Conservation (phyloP, 1,140 invertebrate species). For the Proales similis region DNA sequence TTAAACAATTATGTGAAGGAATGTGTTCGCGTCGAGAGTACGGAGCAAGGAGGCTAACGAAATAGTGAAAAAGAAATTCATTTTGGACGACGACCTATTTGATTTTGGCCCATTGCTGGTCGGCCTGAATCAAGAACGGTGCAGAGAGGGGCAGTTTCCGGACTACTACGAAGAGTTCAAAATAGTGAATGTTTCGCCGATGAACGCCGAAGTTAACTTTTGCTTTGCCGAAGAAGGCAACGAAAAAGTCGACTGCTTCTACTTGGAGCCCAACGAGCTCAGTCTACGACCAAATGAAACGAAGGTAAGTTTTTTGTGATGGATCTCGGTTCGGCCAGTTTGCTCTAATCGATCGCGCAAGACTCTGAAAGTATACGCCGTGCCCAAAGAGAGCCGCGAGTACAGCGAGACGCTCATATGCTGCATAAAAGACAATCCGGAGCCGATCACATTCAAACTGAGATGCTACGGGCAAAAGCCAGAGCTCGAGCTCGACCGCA, state of each 20-base stretch:
- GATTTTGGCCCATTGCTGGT: constrained; percentile 53
- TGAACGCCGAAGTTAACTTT: constrained; percentile 52
- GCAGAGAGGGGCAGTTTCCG: constrained; percentile 48
- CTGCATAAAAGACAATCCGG: constrained; percentile 53
- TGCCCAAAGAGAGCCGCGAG: constrained; percentile 45
- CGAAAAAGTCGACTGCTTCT: constrained; percentile 49
- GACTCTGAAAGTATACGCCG: constrained; percentile 52
- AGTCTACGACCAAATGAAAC: constrained; percentile 47
- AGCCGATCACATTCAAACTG: constrained; percentile 52
- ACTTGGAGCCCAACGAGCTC: constrained; percentile 51
- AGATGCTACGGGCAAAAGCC: constrained; percentile 49
- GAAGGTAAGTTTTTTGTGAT: constrained; percentile 37
- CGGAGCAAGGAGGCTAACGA: constrained; percentile 47
- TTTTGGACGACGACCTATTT: constrained; percentile 48
- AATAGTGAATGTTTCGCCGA: constrained; percentile 50
- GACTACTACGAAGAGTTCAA: constrained; percentile 51
- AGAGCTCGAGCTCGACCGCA: constrained; percentile 51
- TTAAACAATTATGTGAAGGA: too few species aligned
- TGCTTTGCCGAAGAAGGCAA: constrained; percentile 50
- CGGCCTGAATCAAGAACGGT: constrained; percentile 49
- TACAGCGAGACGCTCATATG: constrained; percentile 52
- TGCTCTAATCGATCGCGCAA: background rate
- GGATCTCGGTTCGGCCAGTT: background rate
- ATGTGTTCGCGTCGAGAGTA: constrained; percentile 39
- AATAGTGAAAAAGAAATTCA: constrained; percentile 52